These are phyloP conservation scores for Hemicordylus capensis DNA, from an alignment of 2,113 vertebrate genomes.

Conservation along the genomic window DNA sequence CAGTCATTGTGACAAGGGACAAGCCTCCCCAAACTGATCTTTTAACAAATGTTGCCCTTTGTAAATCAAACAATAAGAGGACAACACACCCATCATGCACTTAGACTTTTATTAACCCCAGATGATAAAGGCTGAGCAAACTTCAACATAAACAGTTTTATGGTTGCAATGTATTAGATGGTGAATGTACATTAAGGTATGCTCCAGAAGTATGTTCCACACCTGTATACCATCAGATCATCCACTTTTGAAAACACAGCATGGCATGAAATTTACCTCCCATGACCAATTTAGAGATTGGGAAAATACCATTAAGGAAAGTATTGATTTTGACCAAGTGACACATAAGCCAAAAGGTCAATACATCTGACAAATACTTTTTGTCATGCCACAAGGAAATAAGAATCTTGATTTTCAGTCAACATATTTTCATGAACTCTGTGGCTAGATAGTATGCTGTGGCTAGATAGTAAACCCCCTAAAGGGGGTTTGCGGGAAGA, in stretches of 20 bases:
- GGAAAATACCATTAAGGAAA: neutral
- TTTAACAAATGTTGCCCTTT: neutral
- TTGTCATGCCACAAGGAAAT: too few relatives aligned
- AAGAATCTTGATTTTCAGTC: too few relatives aligned
- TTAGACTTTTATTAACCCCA: neutral
- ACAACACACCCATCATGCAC: neutral
- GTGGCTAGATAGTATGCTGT: too few relatives aligned
- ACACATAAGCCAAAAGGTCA: neutral
- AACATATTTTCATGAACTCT: too few relatives aligned
- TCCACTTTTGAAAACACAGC: neutral
- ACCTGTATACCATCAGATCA: neutral
- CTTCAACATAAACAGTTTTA: neutral
- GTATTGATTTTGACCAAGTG: neutral
- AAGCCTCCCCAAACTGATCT: neutral
- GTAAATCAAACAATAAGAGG: neutral
- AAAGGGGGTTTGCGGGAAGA: too few relatives aligned
- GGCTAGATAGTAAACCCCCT: too few relatives aligned
- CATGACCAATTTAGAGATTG: neutral
- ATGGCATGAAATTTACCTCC: neutral
- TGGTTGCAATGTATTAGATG: neutral
- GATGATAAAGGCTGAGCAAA: neutral
- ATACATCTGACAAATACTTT: too few relatives aligned
- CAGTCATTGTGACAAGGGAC: neutral
- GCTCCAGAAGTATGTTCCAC: neutral
- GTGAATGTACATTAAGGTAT: neutral